Conservation (phyloP, 2,888 invertebrate genomes). For the Galerucella calmariensis region DNA sequence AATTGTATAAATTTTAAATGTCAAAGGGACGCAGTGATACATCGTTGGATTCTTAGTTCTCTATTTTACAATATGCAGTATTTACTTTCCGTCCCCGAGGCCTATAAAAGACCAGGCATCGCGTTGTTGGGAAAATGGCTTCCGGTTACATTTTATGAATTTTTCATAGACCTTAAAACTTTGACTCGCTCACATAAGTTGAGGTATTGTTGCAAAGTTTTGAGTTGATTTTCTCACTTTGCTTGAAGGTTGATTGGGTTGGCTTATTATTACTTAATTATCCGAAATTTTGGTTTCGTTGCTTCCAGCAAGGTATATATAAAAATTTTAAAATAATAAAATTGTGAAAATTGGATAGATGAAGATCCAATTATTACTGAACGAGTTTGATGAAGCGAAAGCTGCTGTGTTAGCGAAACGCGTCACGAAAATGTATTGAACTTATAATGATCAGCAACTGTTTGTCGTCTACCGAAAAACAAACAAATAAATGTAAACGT, state of each 20-base stretch:
- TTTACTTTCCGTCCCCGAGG: conserved; percentile 4
- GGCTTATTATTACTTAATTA: background rate
- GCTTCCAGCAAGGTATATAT: background rate
- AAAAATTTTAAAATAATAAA: background rate
- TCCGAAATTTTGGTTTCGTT: background rate
- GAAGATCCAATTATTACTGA: no score
- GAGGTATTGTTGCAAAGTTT: background rate
- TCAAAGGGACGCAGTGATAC: conserved; percentile 5
- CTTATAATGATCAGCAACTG: no score
- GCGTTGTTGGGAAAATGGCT: conserved; percentile 5
- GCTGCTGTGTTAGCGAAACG: no score
- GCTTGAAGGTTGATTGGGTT: conserved; percentile 5
- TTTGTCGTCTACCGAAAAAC: no score
- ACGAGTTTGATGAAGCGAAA: no score
- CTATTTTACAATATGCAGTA: conserved; percentile 3
- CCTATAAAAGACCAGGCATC: conserved; percentile 8
- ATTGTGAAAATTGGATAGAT: no score
- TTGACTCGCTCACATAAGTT: background rate
- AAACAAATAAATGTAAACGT: no score
- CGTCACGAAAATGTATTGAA: no score
- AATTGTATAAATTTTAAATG: conserved; percentile 5
- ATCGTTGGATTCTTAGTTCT: conserved; percentile 7
- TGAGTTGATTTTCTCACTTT: background rate
- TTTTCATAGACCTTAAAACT: conserved; percentile 4
- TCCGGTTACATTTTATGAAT: conserved; percentile 10